Evolutionary conservation across 2,113 vertebrate species (phyloP).

Genomic region (Silurus meridionalis): DNA sequence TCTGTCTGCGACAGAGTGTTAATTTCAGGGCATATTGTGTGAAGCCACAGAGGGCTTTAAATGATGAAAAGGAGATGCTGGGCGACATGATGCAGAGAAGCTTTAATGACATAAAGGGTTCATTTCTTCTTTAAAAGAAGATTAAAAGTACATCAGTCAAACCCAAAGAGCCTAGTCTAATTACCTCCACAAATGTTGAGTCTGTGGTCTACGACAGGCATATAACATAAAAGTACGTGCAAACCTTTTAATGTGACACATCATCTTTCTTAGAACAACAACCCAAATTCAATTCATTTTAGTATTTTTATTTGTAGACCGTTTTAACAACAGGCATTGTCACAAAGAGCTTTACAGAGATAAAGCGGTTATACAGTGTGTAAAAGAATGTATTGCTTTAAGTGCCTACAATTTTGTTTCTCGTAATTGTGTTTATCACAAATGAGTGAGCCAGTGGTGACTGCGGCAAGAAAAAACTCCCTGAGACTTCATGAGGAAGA

Average conservation of each 20-base stretch:
- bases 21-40: slow-evolving; percentile 62
- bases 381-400: no score
- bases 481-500: no score
- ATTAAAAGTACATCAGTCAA: not conserved
- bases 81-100: slow-evolving; percentile 64
- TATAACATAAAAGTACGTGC: not conserved
- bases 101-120: slow-evolving; percentile 46
- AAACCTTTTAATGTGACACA: not conserved
- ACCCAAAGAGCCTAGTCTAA: not conserved
- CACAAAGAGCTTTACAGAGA: no score
- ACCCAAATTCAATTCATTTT: no score
- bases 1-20: slow-evolving; percentile 46
- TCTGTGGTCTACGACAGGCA: not conserved
- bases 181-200: not conserved
- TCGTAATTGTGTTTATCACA: no score
- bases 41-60: slow-evolving; percentile 53
- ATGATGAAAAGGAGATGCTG: slow-evolving; percentile 38
- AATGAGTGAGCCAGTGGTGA: no score
- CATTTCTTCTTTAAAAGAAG: not conserved
- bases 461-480: no score
- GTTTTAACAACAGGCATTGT: no score
- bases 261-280: no score
- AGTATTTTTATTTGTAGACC: no score
- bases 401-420: no score
- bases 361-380: no score